Percentiles rank a stretch among this genome's conserved stretches.
Conservation (phyloP, 2,113 vertebrate genomes). For the Oophaga pumilio region DNA sequence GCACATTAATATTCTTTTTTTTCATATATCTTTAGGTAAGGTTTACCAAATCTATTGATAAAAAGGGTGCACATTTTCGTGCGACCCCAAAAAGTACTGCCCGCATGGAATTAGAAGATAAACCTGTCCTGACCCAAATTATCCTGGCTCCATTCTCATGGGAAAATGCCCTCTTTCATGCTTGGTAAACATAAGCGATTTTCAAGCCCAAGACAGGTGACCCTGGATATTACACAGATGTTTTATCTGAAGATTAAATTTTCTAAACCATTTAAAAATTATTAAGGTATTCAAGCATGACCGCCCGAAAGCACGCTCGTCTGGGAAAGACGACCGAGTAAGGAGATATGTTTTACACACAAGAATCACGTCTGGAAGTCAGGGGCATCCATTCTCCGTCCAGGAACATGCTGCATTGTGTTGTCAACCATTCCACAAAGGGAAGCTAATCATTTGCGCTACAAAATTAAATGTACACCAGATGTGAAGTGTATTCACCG, state of each 20-base stretch:
- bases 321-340: conserved; percentile 30
- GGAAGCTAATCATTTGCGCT: conserved; percentile 38
- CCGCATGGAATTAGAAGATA: conserved; percentile 25
- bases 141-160: conserved; percentile 44
- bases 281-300: conserved; percentile 55
- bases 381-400: conserved; percentile 17
- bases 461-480: conserved; percentile 47
- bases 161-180: conserved; percentile 53
- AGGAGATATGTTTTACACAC: conserved; percentile 50
- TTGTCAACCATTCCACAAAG: conserved; percentile 15
- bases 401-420: not conserved
- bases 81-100: conserved; percentile 1
- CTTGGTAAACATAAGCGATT: conserved; percentile 47
- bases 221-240: conserved; percentile 51
- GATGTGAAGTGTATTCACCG: conserved; percentile 30
- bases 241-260: conserved; percentile 57
- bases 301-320: conserved; percentile 43
- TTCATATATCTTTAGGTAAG: not conserved
- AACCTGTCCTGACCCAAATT: conserved; percentile 50
- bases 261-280: conserved; percentile 57
- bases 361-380: conserved; percentile 22
- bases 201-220: conserved; percentile 50
- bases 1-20: not conserved
- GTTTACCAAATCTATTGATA: not conserved
- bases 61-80: conserved; percentile 12